phyloP scores from a whole-genome alignment of 2,888 invertebrate species.

The Mellilla xanthometata region DNA sequence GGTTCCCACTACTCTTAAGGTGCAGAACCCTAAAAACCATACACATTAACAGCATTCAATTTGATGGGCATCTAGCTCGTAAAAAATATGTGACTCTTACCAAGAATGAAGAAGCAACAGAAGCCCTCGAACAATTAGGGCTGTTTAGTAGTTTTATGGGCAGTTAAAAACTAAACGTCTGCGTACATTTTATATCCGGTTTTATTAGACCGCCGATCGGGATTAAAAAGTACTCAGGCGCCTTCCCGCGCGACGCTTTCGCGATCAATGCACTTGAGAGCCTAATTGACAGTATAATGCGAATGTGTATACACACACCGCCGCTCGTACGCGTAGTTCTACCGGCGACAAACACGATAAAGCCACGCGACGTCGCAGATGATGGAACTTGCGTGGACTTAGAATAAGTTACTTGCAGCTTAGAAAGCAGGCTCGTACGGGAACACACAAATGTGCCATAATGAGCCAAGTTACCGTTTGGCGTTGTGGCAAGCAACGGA shows the following conservation, averaged over 20 bases:
- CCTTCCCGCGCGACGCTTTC: slow-evolving; percentile 32
- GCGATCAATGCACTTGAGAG: slow-evolving; percentile 8
- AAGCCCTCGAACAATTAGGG: slow-evolving; percentile 60
- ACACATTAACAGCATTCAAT: slow-evolving; percentile 45
- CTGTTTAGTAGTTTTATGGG: slow-evolving; percentile 67
- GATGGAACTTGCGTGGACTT: not conserved
- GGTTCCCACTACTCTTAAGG: no score
- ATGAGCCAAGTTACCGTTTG: slow-evolving; percentile 14
- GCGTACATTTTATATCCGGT: slow-evolving; percentile 60
- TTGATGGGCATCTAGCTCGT: slow-evolving; percentile 59
- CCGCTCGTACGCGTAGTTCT: not conserved
- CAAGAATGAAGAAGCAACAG: slow-evolving; percentile 32
- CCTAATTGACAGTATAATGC: slow-evolving; percentile 21
- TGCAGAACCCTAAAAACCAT: no score
- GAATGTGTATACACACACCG: slow-evolving; percentile 9
- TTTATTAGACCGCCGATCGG: slow-evolving; percentile 45
- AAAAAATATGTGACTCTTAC: slow-evolving; percentile 50
- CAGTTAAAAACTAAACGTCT: slow-evolving; percentile 62
- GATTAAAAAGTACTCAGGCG: slow-evolving; percentile 43
- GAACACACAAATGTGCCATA: slow-evolving; percentile 5
- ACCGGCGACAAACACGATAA: slow-evolving; percentile 1
- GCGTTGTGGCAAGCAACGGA: no score
- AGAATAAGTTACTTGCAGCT: not conserved
- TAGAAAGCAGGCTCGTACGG: not conserved
- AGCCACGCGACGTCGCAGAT: not conserved